Evolutionary conservation across 2,113 vertebrate genomes (phyloP).

Genomic region (Fulica atra): DNA sequence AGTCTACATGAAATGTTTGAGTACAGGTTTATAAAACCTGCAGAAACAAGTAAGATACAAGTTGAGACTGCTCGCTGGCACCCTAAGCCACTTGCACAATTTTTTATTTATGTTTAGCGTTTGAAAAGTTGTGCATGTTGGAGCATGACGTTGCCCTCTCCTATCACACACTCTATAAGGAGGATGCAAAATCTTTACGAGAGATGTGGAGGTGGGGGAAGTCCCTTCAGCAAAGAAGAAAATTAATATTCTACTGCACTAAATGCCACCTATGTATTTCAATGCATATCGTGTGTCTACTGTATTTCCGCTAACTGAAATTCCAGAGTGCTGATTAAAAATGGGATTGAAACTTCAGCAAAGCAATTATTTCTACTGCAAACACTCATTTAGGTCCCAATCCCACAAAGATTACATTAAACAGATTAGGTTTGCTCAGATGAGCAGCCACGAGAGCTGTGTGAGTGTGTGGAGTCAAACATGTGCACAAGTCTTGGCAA

Average conservation of each 20-base stretch:
- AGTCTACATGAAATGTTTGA: background rate
- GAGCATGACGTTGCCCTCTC: conserved; percentile 1
- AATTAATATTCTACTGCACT: background rate
- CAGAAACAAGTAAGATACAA: conserved; percentile 26
- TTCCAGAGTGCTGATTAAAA: background rate
- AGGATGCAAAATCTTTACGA: background rate
- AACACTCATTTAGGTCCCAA: background rate
- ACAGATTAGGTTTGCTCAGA: background rate
- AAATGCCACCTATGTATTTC: background rate
- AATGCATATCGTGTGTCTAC: background rate
- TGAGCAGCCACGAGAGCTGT: background rate
- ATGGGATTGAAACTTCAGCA: background rate
- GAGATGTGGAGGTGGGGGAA: conserved; percentile 18
- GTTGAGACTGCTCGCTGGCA: conserved; percentile 17
- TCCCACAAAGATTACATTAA: background rate
- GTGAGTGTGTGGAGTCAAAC: background rate
- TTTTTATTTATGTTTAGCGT: conserved; percentile 11
- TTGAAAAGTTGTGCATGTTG: conserved; percentile 17
- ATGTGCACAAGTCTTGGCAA: background rate
- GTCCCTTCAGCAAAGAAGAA: conserved; percentile 13
- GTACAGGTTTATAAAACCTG: background rate
- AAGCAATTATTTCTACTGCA: background rate
- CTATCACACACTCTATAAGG: background rate
- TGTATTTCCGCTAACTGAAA: background rate
- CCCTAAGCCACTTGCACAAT: background rate